Percentiles rank a stretch among this genome's conserved stretches.
Evolutionary conservation across 2,888 invertebrate genomes (phyloP).

Genomic region (Rutpela maculata): DNA sequence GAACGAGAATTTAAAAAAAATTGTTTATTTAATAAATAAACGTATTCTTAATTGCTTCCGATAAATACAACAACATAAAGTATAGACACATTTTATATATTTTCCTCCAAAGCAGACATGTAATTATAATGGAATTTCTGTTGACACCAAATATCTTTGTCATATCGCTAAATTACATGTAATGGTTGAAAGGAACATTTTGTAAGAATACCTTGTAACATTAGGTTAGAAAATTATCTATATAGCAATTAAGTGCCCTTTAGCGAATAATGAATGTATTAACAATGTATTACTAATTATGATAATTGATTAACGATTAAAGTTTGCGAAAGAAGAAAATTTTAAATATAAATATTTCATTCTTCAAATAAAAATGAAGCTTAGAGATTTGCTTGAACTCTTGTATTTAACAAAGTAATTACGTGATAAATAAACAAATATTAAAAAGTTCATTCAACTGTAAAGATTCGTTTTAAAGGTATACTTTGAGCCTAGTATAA

Average conservation of each 20-base stretch:
- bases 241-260: conserved; percentile 14
- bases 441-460: neutral
- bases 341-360: no score
- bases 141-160: no score
- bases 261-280: neutral
- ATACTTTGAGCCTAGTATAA: conserved; percentile 3
- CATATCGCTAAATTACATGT: neutral
- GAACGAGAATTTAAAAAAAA: no score
- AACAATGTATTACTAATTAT: neutral
- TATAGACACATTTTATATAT: no score
- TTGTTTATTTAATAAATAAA: no score
- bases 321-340: neutral
- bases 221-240: conserved; percentile 38
- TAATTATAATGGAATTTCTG: no score
- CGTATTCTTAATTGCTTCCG: no score
- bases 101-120: no score
- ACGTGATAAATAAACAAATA: neutral
- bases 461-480: neutral
- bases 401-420: neutral
- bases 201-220: conserved; percentile 40
- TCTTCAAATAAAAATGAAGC: neutral
- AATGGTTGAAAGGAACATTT: neutral
- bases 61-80: no score
- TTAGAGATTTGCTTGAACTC: neutral
- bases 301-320: neutral